A percentile compares a stretch with the other conserved stretches of the same genome.
phyloP scores from a whole-genome alignment of 2,888 invertebrate genomes.

The Drosophila quasianomalipes region DNA sequence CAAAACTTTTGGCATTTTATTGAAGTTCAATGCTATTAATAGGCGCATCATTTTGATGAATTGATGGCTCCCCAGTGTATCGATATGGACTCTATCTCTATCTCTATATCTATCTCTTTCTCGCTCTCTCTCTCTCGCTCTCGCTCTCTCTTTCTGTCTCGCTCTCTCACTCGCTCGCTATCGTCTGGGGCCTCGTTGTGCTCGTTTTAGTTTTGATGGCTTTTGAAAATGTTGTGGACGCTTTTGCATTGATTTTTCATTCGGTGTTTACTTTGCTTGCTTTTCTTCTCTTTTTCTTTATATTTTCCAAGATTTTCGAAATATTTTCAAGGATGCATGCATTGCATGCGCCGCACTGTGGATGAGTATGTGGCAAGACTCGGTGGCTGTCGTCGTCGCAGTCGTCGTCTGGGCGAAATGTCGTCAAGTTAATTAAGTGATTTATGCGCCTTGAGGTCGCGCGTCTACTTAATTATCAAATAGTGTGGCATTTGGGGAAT shows the following conservation, averaged over 20 bases:
- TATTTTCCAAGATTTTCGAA: conserved; percentile 63
- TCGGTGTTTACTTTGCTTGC: conserved; percentile 37
- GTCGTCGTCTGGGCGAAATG: conserved; percentile 65
- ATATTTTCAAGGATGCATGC: conserved; percentile 80
- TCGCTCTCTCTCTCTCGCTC: neutral
- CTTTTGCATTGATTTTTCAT: conserved; percentile 72
- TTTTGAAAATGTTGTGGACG: conserved; percentile 55
- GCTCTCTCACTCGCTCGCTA: neutral
- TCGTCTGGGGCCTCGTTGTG: conserved; percentile 53
- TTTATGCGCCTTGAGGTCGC: conserved; percentile 78
- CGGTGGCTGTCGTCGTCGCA: conserved; percentile 33
- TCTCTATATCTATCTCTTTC: neutral
- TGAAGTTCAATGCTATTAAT: conserved; percentile 72
- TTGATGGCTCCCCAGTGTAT: conserved; percentile 80
- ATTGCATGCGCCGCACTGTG: conserved; percentile 36
- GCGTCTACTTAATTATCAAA: conserved; percentile 80
- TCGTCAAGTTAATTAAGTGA: conserved; percentile 82
- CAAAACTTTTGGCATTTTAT: conserved; percentile 71
- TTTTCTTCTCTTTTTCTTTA: conserved; percentile 17
- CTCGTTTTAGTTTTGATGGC: conserved; percentile 72
- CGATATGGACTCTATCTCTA: conserved; percentile 3
- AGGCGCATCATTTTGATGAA: conserved; percentile 74
- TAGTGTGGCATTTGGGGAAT: conserved; percentile 79
- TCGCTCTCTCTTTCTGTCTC: neutral
- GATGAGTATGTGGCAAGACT: conserved; percentile 16